phyloP scores from a whole-genome alignment of 1,140 invertebrate species.

The Homarus americanus region DNA sequence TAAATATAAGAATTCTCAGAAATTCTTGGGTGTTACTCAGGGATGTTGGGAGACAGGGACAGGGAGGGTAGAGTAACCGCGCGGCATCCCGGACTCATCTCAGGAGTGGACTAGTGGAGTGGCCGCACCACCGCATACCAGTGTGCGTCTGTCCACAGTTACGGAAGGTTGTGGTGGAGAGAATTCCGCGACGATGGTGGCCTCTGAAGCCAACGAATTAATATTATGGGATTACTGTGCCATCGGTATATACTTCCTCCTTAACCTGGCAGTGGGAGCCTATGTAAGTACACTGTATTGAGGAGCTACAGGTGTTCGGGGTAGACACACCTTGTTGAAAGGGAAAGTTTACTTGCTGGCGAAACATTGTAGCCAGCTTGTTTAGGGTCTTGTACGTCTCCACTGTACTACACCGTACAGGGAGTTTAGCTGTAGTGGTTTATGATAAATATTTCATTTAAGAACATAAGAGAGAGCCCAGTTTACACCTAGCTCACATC shows the following conservation, averaged over 20 bases:
- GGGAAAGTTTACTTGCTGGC: neutral
- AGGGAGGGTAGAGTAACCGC: too few species aligned
- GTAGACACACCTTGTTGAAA: neutral
- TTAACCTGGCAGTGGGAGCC: constrained; percentile 18
- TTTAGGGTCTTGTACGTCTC: too few species aligned
- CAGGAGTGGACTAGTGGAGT: too few species aligned
- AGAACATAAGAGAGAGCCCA: neutral
- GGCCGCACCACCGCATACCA: too few species aligned
- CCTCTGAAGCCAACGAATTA: neutral
- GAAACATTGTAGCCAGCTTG: neutral
- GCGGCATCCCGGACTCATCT: too few species aligned
- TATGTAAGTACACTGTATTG: neutral
- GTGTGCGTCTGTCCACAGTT: too few species aligned
- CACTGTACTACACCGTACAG: too few species aligned
- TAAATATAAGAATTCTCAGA: too few species aligned
- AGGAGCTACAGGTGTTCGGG: neutral
- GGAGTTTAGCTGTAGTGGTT: neutral
- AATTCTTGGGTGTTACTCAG: too few species aligned
- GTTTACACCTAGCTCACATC: too few species aligned
- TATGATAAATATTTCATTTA: neutral
- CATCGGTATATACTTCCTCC: constrained; percentile 1
- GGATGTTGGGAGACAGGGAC: too few species aligned
- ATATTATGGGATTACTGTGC: constrained; percentile 18
- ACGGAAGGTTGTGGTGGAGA: too few species aligned
- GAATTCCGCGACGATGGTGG: neutral